Conservation (phyloP, 2,888 invertebrate genomes). For the Cheilosia soror region DNA sequence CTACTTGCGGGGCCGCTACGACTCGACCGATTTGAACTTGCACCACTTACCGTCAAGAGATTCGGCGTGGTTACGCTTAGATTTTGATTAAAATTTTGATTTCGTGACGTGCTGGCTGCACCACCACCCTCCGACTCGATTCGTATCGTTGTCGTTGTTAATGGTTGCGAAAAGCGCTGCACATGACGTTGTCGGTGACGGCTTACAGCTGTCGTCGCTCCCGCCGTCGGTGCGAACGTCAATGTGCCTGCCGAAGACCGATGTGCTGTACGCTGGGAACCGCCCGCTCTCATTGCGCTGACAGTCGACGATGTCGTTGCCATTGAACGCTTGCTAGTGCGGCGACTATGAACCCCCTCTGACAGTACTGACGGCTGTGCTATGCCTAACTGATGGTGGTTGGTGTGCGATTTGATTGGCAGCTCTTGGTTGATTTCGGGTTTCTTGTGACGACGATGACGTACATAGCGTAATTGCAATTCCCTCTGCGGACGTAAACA, state of each 20-base stretch:
- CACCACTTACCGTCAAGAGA: conserved; percentile 72
- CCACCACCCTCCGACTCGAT: conserved; percentile 66
- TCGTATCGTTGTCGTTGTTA: conserved; percentile 74
- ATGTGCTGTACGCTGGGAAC: conserved; percentile 80
- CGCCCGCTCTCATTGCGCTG: conserved; percentile 75
- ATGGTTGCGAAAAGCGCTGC: conserved; percentile 68
- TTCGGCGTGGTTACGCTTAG: conserved; percentile 71
- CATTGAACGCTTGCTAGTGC: conserved; percentile 75
- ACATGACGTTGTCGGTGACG: conserved; percentile 50
- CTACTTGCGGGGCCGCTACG: conserved; percentile 74
- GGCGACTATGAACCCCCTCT: conserved; percentile 72
- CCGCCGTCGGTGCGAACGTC: conserved; percentile 43
- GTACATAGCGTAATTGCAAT: conserved; percentile 77
- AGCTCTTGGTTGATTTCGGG: conserved; percentile 54
- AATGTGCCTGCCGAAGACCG: conserved; percentile 77
- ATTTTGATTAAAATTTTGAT: conserved; percentile 77
- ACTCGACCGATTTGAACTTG: conserved; percentile 72
- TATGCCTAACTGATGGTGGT: conserved; percentile 63
- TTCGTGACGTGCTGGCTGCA: conserved; percentile 44
- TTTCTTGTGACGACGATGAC: conserved; percentile 73
- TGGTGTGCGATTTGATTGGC: conserved; percentile 39
- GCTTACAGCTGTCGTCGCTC: conserved; percentile 46
- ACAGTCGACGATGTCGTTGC: conserved; percentile 67
- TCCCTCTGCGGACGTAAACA: conserved; percentile 81
- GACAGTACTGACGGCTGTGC: conserved; percentile 77